Evolutionary conservation across 2,113 vertebrate species (phyloP).

Genomic region (Apteryx owenii): DNA sequence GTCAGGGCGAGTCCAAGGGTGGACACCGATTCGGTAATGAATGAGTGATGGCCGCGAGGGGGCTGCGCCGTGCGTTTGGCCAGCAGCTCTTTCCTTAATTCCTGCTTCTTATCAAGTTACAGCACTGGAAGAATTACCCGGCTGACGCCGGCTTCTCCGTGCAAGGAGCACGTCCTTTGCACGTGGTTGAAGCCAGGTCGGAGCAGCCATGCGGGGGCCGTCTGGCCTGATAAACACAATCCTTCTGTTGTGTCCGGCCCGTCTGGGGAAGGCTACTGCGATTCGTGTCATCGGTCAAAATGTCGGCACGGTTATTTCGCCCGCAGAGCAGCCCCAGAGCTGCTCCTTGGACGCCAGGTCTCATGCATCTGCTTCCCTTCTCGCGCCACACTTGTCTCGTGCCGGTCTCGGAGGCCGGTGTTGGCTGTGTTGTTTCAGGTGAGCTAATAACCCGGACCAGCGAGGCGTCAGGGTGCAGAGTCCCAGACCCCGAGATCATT

Average conservation of each 20-base stretch:
- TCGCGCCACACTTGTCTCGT: too few species aligned
- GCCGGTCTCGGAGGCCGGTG: too few species aligned
- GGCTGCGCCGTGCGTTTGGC: neutral
- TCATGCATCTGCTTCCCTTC: neutral
- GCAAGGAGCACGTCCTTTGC: neutral
- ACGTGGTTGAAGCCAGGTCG: neutral
- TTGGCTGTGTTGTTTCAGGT: neutral
- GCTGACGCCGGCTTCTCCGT: neutral
- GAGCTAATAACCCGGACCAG: accelerated
- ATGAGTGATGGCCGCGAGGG: neutral
- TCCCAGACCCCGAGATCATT: neutral
- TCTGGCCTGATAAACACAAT: too few species aligned
- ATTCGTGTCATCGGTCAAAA: neutral
- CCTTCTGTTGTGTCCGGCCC: too few species aligned
- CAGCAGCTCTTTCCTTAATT: neutral
- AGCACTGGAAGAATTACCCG: neutral
- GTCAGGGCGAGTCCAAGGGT: neutral
- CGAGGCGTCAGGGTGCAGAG: neutral
- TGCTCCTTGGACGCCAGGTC: neutral
- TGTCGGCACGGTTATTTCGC: too few species aligned
- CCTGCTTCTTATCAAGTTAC: neutral
- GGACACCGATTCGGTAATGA: neutral
- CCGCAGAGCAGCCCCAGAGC: too few species aligned
- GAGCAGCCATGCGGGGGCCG: neutral
- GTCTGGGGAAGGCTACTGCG: neutral